Conservation (phyloP, 2,888 invertebrate genomes). For the Dolichopus griseipennis region DNA sequence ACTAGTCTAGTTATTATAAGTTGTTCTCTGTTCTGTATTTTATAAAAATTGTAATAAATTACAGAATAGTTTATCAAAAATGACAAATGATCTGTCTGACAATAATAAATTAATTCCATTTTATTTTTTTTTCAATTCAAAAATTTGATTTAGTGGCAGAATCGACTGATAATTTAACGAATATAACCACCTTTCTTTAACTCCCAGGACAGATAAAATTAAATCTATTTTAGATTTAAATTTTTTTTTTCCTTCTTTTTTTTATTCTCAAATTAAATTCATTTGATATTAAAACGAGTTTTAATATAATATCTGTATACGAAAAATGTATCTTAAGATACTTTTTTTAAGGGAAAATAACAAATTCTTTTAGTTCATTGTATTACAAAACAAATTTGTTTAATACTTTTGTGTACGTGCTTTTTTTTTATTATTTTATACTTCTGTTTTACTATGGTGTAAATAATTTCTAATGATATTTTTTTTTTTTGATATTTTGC, state of each 20-base stretch:
- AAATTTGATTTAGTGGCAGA: not conserved
- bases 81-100: slow-evolving; percentile 3
- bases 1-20: too few species aligned
- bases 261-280: too few species aligned
- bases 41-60: too few species aligned
- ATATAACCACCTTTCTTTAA: not conserved
- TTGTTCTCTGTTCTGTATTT: too few species aligned
- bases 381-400: not conserved
- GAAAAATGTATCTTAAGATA: too few species aligned
- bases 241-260: too few species aligned
- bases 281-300: too few species aligned
- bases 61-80: not conserved
- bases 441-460: not conserved
- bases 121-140: not conserved
- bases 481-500: not conserved
- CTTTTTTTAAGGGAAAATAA: too few species aligned
- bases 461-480: too few species aligned
- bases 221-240: too few species aligned
- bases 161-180: not conserved
- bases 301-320: too few species aligned
- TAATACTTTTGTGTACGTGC: not conserved
- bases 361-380: not conserved
- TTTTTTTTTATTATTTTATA: not conserved
- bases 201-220: not conserved
- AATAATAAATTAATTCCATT: not conserved